Evolutionary conservation across 2,113 vertebrate species (phyloP).

Genomic region (Triplophysa siluroides): DNA sequence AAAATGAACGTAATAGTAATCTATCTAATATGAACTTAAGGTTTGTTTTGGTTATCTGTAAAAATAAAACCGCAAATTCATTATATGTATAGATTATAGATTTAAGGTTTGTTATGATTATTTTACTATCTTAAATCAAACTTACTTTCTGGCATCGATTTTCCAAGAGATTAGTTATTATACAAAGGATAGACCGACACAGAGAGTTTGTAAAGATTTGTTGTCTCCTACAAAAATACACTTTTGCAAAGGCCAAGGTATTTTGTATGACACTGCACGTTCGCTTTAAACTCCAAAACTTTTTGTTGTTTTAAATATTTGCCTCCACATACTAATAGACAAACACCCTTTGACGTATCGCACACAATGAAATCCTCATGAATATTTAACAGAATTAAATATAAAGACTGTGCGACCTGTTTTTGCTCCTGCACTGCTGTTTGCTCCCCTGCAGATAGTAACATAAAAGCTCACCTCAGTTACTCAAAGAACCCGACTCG

Average conservation of each 20-base stretch:
- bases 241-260: neutral
- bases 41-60: neutral
- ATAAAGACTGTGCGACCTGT: slow-evolving; percentile 68
- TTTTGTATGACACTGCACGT: neutral
- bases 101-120: neutral
- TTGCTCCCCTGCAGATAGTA: slow-evolving; percentile 79
- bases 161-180: neutral
- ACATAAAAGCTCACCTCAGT: slow-evolving; percentile 74
- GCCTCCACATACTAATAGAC: slow-evolving; percentile 74
- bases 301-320: slow-evolving; percentile 56
- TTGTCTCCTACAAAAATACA: neutral
- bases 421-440: slow-evolving; percentile 63
- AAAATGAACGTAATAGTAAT: neutral
- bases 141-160: neutral
- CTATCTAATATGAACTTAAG: neutral
- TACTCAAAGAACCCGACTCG: slow-evolving; percentile 64
- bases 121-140: neutral
- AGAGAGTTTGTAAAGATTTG: neutral
- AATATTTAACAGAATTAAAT: slow-evolving; percentile 76
- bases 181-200: neutral
- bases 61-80: too few species aligned
- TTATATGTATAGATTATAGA: too few species aligned
- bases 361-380: slow-evolving; percentile 72
- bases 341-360: slow-evolving; percentile 78
- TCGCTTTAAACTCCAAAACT: slow-evolving; percentile 49